Percentiles rank a stretch among this genome's conserved stretches.
These are phyloP conservation scores for Andrena camellia DNA, from an alignment of 2,888 invertebrate genomes.

Conservation along the genomic window DNA sequence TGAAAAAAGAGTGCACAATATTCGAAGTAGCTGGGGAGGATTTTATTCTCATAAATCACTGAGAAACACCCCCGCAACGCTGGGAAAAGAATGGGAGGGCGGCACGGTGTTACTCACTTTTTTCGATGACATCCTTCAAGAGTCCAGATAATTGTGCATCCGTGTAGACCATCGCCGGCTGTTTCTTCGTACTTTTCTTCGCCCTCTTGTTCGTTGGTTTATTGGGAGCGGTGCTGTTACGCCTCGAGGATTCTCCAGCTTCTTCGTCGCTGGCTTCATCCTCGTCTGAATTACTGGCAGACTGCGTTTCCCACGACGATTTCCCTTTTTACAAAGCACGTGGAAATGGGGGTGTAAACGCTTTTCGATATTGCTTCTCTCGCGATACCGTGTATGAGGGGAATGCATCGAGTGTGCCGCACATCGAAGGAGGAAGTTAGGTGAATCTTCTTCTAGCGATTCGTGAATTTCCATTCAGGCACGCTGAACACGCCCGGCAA, in stretches of 20 bases:
- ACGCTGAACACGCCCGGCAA: neutral
- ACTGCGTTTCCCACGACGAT: slow-evolving; percentile 80
- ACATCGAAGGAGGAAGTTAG: neutral
- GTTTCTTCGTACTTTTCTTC: slow-evolving; percentile 62
- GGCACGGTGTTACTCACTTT: slow-evolving; percentile 85
- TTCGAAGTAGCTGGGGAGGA: slow-evolving; percentile 47
- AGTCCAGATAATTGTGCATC: slow-evolving; percentile 82
- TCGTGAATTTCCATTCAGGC: neutral
- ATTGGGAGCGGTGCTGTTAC: slow-evolving; percentile 53
- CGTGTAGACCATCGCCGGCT: slow-evolving; percentile 76
- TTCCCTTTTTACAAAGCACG: slow-evolving; percentile 73
- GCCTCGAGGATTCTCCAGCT: slow-evolving; percentile 66
- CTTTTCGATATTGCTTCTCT: slow-evolving; percentile 42
- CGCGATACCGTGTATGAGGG: neutral
- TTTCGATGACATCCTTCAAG: slow-evolving; percentile 80
- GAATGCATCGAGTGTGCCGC: neutral
- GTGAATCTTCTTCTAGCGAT: neutral
- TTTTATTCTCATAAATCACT: slow-evolving; percentile 69
- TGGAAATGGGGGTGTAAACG: slow-evolving; percentile 62
- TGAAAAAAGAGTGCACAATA: slow-evolving; percentile 35
- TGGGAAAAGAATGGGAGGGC: slow-evolving; percentile 13
- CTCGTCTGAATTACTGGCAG: slow-evolving; percentile 76
- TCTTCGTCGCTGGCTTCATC: slow-evolving; percentile 72
- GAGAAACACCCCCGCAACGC: neutral
- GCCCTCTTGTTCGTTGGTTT: slow-evolving; percentile 61